Percentiles rank a stretch among this genome's conserved stretches.
These are phyloP conservation scores for Andrena flavipes DNA, from an alignment of 2,888 invertebrate species.

Conservation along the genomic window DNA sequence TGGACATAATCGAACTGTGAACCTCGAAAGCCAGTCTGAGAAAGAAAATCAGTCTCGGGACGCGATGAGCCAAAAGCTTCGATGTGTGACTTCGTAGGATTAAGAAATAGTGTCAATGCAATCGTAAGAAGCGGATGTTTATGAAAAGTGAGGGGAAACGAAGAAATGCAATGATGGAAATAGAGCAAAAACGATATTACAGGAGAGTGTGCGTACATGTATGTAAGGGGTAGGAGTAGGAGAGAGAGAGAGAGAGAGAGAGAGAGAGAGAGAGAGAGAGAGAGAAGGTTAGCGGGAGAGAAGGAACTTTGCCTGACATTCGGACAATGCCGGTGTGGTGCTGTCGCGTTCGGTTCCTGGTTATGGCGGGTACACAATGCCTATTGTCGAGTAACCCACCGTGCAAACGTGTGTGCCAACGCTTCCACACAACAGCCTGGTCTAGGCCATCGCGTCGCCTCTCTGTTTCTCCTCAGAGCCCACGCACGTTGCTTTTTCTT, in stretches of 20 bases:
- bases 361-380: conserved; percentile 84
- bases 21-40: no score
- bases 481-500: conserved; percentile 51
- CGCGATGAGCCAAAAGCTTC: not conserved
- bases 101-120: conserved; percentile 15
- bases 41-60: not conserved
- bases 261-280: conserved; percentile 23
- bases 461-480: conserved; percentile 52
- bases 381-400: conserved; percentile 82
- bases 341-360: conserved; percentile 83
- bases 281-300: conserved; percentile 52
- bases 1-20: no score
- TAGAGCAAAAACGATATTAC: conserved; percentile 27
- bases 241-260: conserved; percentile 19
- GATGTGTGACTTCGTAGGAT: not conserved
- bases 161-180: conserved; percentile 17
- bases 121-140: conserved; percentile 29
- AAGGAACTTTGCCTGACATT: conserved; percentile 78
- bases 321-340: conserved; percentile 82
- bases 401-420: conserved; percentile 80
- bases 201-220: conserved; percentile 22
- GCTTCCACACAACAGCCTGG: conserved; percentile 71
- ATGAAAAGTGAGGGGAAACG: conserved; percentile 34
- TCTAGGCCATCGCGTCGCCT: conserved; percentile 51
- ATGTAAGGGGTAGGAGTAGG: conserved; percentile 6